These are phyloP conservation scores for Cerastis leucographa DNA, from an alignment of 2,888 invertebrate species.

Conservation along the genomic window DNA sequence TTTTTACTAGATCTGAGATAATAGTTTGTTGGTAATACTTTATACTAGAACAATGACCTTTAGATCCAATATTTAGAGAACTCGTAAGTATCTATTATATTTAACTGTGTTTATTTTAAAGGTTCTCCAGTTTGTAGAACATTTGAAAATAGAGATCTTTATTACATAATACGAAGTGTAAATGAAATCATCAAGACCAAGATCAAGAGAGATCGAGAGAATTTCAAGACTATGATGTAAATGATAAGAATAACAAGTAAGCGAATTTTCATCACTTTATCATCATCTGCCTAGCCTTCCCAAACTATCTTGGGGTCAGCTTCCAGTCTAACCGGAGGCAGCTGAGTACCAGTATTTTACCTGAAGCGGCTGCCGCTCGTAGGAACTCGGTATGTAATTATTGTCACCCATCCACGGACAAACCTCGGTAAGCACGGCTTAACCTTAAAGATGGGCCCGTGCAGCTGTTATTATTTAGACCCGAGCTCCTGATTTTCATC, in stretches of 20 bases:
- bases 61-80: background rate
- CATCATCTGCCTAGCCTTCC: no score
- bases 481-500: background rate
- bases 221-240: no score
- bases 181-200: background rate
- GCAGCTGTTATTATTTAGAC: no score
- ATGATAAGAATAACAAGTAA: background rate
- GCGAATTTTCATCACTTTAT: background rate
- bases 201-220: no score
- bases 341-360: no score
- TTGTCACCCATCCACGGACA: no score
- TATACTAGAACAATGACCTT: slow-evolving; percentile 10
- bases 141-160: background rate
- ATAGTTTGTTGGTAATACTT: background rate
- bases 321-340: no score
- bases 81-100: slow-evolving; percentile 2
- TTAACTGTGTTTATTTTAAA: background rate
- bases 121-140: background rate
- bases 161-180: background rate
- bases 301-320: no score
- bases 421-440: no score
- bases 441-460: no score
- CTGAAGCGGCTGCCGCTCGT: no score
- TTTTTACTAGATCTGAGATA: background rate
- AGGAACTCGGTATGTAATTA: no score